These are phyloP conservation scores for Drosophila subsilvestris DNA, from an alignment of 2,888 invertebrate species.

Conservation along the genomic window DNA sequence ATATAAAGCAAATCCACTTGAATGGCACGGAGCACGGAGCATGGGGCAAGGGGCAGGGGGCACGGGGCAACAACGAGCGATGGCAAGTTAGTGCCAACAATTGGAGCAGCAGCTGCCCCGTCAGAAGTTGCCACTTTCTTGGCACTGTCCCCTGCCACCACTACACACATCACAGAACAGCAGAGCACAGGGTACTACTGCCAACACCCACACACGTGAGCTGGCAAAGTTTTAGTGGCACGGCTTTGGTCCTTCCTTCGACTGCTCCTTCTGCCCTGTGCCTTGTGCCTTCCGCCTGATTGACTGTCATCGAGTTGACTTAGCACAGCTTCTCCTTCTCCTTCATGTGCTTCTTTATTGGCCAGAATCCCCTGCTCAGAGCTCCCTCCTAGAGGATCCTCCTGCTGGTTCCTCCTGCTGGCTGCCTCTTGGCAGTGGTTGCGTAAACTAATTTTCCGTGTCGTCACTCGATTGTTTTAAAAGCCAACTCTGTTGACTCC, in stretches of 20 bases:
- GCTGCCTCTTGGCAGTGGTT: conserved; percentile 65
- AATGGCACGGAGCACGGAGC: conserved; percentile 44
- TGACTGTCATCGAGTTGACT: conserved; percentile 80
- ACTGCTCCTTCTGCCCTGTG: conserved; percentile 31
- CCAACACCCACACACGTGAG: conserved; percentile 44
- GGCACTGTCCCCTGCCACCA: conserved; percentile 36
- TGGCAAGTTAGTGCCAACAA: conserved; percentile 73
- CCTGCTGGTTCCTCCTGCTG: neutral
- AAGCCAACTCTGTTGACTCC: conserved; percentile 57
- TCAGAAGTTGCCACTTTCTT: conserved; percentile 73
- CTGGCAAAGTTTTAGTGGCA: conserved; percentile 59
- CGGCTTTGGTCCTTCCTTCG: conserved; percentile 20
- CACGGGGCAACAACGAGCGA: conserved; percentile 18
- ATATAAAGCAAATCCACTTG: conserved; percentile 69
- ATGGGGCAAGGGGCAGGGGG: conserved; percentile 7
- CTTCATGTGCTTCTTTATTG: conserved; percentile 33
- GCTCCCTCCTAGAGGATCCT: neutral
- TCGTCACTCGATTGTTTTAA: conserved; percentile 80
- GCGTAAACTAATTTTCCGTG: conserved; percentile 81
- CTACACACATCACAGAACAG: neutral
- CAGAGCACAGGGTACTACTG: neutral
- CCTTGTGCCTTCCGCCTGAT: conserved; percentile 70
- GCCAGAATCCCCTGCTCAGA: conserved; percentile 11
- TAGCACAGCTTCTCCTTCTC: conserved; percentile 64
- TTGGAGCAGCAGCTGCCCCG: conserved; percentile 77